Evolutionary conservation across 2,797 vertebrate genomes (phyloP).

Genomic region (Phalanger gymnotis): DNA sequence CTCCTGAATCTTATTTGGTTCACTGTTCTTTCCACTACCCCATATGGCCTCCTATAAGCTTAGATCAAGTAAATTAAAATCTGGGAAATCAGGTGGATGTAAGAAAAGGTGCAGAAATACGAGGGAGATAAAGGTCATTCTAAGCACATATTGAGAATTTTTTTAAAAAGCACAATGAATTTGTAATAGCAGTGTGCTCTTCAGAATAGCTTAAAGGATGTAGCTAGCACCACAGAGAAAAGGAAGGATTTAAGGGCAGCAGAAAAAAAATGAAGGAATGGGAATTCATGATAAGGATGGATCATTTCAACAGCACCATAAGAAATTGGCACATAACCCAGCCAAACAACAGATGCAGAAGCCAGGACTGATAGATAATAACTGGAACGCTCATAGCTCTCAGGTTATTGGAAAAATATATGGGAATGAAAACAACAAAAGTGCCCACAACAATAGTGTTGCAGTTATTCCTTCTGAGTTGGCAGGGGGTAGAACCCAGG

Average conservation of each 20-base stretch:
- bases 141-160: conserved; percentile 52
- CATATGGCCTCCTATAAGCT: conserved; percentile 28
- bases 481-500: conserved; percentile 27
- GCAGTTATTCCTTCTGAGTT: conserved; percentile 18
- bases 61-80: conserved; percentile 78
- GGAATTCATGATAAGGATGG: background rate
- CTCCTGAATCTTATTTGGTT: background rate
- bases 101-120: conserved; percentile 47
- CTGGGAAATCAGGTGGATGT: conserved; percentile 70
- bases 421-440: conserved; percentile 33
- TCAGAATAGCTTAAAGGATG: conserved; percentile 65
- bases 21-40: background rate
- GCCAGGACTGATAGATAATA: background rate
- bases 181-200: conserved; percentile 67
- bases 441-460: conserved; percentile 18
- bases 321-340: background rate
- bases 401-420: background rate
- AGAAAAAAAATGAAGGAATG: background rate
- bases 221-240: conserved; percentile 20
- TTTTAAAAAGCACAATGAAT: conserved; percentile 63
- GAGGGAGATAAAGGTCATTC: conserved; percentile 65
- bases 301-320: background rate
- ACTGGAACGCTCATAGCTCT: background rate
- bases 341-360: conserved; percentile 26
- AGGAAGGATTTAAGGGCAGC: background rate